Percentiles rank a stretch among this genome's conserved stretches.
Evolutionary conservation across 1,140 invertebrate species (phyloP).

Genomic region (Drosophila lacertosa): DNA sequence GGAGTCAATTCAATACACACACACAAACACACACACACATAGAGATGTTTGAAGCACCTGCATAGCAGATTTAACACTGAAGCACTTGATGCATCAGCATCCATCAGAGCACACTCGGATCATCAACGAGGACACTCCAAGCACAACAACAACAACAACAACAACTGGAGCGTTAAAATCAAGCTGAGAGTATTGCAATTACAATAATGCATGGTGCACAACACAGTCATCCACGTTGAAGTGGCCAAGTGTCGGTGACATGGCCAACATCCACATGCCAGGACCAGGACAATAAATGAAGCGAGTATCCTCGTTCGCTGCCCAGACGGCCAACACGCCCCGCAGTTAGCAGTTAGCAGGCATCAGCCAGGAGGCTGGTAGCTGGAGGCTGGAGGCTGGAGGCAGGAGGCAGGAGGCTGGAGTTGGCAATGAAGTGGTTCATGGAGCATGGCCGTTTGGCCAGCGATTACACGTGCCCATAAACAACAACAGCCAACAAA

Average conservation of each 20-base stretch:
- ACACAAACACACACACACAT: not conserved
- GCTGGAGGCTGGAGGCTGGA: constrained; percentile 11
- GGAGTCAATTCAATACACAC: not conserved
- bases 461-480: constrained; percentile 74
- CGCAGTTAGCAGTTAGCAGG: not conserved
- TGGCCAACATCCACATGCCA: constrained; percentile 43
- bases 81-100: constrained; percentile 48
- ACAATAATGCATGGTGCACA: constrained; percentile 50
- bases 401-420: constrained; percentile 24
- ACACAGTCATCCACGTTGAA: constrained; percentile 32
- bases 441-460: constrained; percentile 47
- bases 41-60: not conserved
- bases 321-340: not conserved
- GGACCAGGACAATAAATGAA: constrained; percentile 43
- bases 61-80: constrained; percentile 33
- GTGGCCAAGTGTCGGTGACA: constrained; percentile 37
- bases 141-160: constrained; percentile 11
- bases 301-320: constrained; percentile 20
- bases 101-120: constrained; percentile 41
- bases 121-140: constrained; percentile 39
- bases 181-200: constrained; percentile 40
- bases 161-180: constrained; percentile 20
- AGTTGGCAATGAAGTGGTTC: constrained; percentile 63
- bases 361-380: constrained; percentile 15
- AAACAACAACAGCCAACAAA: constrained; percentile 58